Evolutionary conservation across 1,140 invertebrate genomes (phyloP).

Genomic region (Adelges cooleyi): DNA sequence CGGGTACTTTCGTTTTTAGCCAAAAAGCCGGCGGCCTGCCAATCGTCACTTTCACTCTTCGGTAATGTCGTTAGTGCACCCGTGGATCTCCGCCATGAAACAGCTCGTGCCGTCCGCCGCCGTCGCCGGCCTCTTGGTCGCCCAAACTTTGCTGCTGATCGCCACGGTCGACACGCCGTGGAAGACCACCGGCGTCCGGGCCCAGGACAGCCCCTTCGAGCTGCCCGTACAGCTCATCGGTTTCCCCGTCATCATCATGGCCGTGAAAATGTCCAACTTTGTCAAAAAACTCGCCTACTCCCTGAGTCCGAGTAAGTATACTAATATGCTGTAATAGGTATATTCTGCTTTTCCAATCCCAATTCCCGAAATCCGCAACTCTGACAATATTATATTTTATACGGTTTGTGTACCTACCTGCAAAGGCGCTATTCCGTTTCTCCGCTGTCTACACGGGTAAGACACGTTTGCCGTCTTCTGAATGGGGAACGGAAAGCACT

Average conservation of each 20-base stretch:
- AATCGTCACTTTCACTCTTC: conserved; percentile 10
- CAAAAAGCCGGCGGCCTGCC: not conserved
- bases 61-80: not conserved
- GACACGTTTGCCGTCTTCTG: no score
- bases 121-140: conserved; percentile 12
- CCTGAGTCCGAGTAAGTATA: conserved; percentile 62
- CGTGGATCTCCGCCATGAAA: conserved; percentile 20
- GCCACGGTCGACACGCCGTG: not conserved
- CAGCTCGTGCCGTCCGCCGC: not conserved
- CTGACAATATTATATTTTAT: no score
- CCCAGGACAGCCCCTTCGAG: conserved; percentile 52
- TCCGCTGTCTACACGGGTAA: no score
- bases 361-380: no score
- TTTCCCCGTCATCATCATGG: conserved; percentile 68
- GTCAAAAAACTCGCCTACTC: conserved; percentile 71
- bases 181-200: not conserved
- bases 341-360: no score
- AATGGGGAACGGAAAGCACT: no score
- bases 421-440: no score
- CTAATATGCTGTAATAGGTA: no score
- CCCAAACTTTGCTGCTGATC: conserved; percentile 14
- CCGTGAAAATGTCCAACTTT: conserved; percentile 68
- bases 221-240: conserved; percentile 67
- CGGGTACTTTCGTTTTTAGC: conserved; percentile 15
- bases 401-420: no score